Evolutionary conservation across 2,797 vertebrate genomes (phyloP).

Genomic region (Hapalemur alaotrensis): DNA sequence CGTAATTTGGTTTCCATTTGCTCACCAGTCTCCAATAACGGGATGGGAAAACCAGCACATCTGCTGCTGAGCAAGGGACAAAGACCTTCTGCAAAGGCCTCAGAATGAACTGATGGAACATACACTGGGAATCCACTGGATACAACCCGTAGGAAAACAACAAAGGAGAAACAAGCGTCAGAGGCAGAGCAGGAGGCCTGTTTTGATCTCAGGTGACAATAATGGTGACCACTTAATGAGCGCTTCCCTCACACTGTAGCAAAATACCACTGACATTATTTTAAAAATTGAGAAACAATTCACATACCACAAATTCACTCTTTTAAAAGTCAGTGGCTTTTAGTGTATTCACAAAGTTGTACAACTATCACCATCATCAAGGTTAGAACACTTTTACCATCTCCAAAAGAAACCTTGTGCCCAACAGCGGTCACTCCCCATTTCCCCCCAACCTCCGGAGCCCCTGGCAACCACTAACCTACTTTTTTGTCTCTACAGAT

Average conservation of each 20-base stretch:
- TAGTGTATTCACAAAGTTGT: background rate
- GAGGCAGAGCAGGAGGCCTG: background rate
- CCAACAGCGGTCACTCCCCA: background rate
- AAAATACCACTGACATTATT: background rate
- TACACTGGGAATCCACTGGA: accelerated
- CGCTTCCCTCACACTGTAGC: background rate
- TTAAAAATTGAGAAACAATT: background rate
- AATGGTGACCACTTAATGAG: background rate
- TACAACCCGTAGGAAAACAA: background rate
- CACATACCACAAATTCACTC: background rate
- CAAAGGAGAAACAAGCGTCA: background rate
- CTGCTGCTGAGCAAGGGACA: background rate
- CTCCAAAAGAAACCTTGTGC: background rate
- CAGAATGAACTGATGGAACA: background rate
- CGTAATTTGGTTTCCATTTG: background rate
- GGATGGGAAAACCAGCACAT: background rate
- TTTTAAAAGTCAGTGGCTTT: background rate
- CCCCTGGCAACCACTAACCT: background rate
- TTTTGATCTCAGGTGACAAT: background rate
- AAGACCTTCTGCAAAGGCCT: background rate
- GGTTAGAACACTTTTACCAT: background rate
- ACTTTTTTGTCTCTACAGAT: background rate
- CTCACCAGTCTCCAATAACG: background rate
- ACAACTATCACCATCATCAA: background rate
- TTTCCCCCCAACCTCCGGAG: background rate